phyloP scores from a whole-genome alignment of 2,888 invertebrate species.

The Cheilosia scutellata region DNA sequence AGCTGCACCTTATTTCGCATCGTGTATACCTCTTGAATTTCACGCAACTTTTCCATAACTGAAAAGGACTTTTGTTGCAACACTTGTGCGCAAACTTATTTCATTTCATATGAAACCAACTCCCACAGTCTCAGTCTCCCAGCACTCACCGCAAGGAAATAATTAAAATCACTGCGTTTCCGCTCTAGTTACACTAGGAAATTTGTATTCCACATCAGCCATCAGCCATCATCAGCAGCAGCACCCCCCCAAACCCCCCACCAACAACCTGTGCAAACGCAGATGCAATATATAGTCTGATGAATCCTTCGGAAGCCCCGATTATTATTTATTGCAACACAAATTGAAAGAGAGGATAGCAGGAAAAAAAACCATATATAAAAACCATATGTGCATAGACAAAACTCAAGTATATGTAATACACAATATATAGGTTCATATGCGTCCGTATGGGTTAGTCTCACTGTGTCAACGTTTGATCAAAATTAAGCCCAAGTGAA shows the following conservation, averaged over 20 bases:
- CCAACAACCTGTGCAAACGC: neutral
- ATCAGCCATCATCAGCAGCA: neutral
- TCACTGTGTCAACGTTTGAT: constrained; percentile 59
- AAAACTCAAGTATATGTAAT: constrained; percentile 16
- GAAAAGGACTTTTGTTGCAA: constrained; percentile 30
- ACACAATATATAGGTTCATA: constrained; percentile 14
- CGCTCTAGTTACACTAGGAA: constrained; percentile 63
- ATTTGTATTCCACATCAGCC: constrained; percentile 52
- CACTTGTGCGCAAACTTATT: neutral
- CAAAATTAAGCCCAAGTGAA: constrained; percentile 64
- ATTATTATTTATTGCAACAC: constrained; percentile 56
- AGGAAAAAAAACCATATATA: neutral
- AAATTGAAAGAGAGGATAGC: constrained; percentile 43
- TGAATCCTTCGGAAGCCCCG: constrained; percentile 20
- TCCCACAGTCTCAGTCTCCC: constrained; percentile 21
- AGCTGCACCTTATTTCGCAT: neutral
- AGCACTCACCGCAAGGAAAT: constrained; percentile 66
- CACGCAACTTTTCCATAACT: constrained; percentile 30
- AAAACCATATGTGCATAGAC: constrained; percentile 6
- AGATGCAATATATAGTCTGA: constrained; percentile 27
- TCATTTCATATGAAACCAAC: neutral
- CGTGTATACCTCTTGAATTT: constrained; percentile 11
- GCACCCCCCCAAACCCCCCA: too few species aligned
- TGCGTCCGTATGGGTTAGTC: neutral
- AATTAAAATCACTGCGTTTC: constrained; percentile 71